phyloP scores from a whole-genome alignment of 2,113 vertebrate species.

The Nicator chloris region DNA sequence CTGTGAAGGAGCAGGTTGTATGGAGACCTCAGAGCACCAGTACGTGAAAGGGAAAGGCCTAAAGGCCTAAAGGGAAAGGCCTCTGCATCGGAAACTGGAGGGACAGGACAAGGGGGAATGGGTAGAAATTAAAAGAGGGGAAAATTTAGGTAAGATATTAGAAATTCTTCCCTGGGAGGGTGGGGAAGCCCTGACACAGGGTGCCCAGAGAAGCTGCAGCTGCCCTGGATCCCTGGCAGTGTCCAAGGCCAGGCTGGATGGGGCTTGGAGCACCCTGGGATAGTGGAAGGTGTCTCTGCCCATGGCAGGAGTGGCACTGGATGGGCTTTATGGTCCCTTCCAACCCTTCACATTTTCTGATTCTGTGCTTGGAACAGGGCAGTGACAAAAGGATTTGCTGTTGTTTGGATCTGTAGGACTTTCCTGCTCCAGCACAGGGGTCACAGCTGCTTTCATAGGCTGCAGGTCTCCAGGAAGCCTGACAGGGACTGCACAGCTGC shows the following conservation, averaged over 20 bases:
- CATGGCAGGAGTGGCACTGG: background rate
- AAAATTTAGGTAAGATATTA: background rate
- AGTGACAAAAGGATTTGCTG: background rate
- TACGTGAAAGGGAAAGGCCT: accelerated
- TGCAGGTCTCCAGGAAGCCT: background rate
- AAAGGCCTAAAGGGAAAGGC: background rate
- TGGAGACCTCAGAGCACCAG: background rate
- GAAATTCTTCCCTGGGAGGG: accelerated
- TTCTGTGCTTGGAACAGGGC: background rate
- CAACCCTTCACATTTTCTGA: background rate
- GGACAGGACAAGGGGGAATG: too few relatives aligned
- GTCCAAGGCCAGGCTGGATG: background rate
- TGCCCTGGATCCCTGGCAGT: background rate
- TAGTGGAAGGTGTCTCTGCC: background rate
- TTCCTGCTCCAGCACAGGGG: background rate
- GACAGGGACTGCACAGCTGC: background rate
- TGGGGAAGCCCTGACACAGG: background rate
- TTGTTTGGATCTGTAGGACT: background rate
- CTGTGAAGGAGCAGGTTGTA: background rate
- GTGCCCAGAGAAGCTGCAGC: background rate
- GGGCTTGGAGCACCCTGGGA: background rate
- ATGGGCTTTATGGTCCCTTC: accelerated
- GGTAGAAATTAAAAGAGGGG: too few relatives aligned
- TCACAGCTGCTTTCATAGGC: background rate
- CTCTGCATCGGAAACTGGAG: accelerated